Evolutionary conservation across 2,113 vertebrate genomes (phyloP).

Genomic region (Onychostruthus taczanowskii): DNA sequence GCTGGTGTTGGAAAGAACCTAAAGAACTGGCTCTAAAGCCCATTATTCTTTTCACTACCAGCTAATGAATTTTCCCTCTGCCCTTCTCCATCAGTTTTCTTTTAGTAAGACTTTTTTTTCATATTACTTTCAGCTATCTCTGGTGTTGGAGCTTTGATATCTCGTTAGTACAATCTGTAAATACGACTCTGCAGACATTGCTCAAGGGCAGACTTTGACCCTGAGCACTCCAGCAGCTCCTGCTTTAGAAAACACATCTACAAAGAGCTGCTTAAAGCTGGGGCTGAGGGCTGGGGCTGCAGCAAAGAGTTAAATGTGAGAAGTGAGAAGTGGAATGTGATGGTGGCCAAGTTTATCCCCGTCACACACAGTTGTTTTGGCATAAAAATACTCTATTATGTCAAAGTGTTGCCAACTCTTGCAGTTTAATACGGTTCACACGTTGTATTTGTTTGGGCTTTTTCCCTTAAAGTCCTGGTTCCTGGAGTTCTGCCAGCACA

Average conservation of each 20-base stretch:
- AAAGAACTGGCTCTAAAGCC: not conserved
- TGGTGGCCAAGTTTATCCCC: not conserved
- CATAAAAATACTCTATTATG: conserved; percentile 8
- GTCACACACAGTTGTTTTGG: conserved; percentile 37
- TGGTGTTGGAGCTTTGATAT: conserved; percentile 35
- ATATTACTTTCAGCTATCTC: conserved; percentile 11
- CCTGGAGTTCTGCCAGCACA: not conserved
- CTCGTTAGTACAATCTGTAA: conserved; percentile 33
- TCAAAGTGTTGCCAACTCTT: not conserved
- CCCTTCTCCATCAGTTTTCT: conserved; percentile 15
- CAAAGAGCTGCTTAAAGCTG: not conserved
- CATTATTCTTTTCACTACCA: not conserved
- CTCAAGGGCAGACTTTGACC: conserved; percentile 40
- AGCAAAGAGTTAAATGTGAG: not conserved
- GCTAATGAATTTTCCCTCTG: conserved; percentile 42
- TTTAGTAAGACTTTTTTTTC: not conserved
- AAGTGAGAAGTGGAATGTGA: not conserved
- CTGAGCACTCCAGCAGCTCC: not conserved
- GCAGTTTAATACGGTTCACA: not conserved
- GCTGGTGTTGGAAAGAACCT: not conserved
- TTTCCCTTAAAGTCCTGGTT: not conserved
- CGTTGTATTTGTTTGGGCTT: not conserved
- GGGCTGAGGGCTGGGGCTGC: not conserved
- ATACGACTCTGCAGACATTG: conserved; percentile 2
- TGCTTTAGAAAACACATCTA: not conserved